These are phyloP conservation scores for Steinernema feltiae DNA, from an alignment of 1,140 invertebrate genomes.

Conservation along the genomic window DNA sequence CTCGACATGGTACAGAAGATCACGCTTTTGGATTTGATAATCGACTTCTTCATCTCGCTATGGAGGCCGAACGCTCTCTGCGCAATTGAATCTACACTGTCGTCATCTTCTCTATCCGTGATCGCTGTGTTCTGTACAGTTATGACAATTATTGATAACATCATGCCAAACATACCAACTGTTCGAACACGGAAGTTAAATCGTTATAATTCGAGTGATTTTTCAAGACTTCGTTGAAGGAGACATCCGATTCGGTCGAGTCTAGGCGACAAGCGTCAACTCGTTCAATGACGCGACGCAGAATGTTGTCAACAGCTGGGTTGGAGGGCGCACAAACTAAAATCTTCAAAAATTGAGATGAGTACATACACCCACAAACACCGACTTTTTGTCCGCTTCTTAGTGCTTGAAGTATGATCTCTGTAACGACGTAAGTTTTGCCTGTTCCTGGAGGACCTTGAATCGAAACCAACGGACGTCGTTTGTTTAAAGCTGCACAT, in stretches of 20 bases:
- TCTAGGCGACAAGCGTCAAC: background rate
- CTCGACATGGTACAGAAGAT: background rate
- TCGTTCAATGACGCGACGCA: slow-evolving; percentile 11
- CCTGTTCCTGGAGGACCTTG: slow-evolving; percentile 66
- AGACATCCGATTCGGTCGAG: background rate
- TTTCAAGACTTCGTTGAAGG: background rate
- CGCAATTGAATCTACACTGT: background rate
- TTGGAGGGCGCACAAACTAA: slow-evolving; percentile 18
- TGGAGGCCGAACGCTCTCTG: background rate
- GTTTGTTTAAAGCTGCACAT: slow-evolving; percentile 18
- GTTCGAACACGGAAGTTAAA: background rate
- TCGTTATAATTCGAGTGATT: background rate
- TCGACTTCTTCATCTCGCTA: background rate
- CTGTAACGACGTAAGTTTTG: slow-evolving; percentile 67
- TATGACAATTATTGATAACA: no score
- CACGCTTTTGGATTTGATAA: background rate
- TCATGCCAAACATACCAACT: slow-evolving; percentile 10
- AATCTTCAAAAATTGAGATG: slow-evolving; percentile 13
- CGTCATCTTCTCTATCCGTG: background rate
- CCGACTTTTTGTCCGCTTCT: background rate
- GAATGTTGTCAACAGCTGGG: slow-evolving; percentile 22
- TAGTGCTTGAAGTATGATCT: slow-evolving; percentile 61
- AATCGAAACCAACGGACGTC: slow-evolving; percentile 38
- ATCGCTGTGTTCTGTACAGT: background rate
- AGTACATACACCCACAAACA: background rate